phyloP scores from a whole-genome alignment of 2,113 vertebrate genomes.

The Perca schrenkii region DNA sequence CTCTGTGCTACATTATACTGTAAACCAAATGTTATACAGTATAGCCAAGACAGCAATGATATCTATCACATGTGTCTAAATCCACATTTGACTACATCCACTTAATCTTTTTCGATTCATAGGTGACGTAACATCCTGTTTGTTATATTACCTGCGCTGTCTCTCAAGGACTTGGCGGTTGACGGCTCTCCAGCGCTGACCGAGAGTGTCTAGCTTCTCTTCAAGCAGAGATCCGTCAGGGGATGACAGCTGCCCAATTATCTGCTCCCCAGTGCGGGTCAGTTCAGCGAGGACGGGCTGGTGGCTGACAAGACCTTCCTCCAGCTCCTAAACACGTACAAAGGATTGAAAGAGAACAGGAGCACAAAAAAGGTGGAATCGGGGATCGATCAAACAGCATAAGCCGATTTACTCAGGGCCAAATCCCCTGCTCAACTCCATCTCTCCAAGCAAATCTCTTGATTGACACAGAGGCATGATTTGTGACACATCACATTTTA shows the following conservation, averaged over 20 bases:
- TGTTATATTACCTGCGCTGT: conserved; percentile 85
- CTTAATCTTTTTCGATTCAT: neutral
- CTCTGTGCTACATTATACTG: conserved; percentile 17
- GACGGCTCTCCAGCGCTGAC: conserved; percentile 87
- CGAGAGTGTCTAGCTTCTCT: conserved; percentile 88
- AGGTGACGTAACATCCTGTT: neutral
- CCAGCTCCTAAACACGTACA: conserved; percentile 87
- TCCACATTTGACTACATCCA: neutral
- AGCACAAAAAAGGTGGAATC: neutral
- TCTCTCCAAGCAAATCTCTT: conserved; percentile 41
- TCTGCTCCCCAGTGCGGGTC: conserved; percentile 87
- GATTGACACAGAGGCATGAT: conserved; percentile 50
- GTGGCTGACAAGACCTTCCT: conserved; percentile 89
- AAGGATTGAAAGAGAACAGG: neutral
- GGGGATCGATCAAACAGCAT: conserved; percentile 34
- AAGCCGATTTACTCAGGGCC: conserved; percentile 17
- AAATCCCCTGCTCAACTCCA: conserved; percentile 46
- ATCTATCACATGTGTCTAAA: neutral
- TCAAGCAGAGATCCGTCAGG: conserved; percentile 89
- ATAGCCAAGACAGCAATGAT: conserved; percentile 1
- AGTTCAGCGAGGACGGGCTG: conserved; percentile 83
- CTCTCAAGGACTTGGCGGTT: conserved; percentile 83
- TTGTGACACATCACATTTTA: conserved; percentile 53
- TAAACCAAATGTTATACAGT: conserved; percentile 5
- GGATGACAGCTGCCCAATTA: conserved; percentile 88